A percentile compares a stretch with the other conserved stretches of the same genome.
These are phyloP conservation scores for Eudemis profundana DNA, from an alignment of 2,888 invertebrate genomes.

Conservation along the genomic window DNA sequence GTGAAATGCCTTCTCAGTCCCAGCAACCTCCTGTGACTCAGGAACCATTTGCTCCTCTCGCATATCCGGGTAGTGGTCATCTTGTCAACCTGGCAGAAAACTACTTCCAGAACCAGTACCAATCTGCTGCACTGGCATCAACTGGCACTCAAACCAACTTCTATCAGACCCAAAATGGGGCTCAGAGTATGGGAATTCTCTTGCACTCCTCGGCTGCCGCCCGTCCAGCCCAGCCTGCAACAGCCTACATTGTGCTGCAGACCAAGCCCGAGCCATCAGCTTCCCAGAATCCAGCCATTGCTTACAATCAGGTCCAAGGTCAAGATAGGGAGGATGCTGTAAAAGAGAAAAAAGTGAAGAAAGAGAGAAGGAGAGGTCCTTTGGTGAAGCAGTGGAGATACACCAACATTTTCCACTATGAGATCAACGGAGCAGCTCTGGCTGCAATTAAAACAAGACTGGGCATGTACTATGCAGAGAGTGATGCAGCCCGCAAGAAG, in stretches of 20 bases:
- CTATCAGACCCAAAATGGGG: constrained; percentile 75
- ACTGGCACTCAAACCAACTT: constrained; percentile 72
- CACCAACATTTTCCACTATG: constrained; percentile 84
- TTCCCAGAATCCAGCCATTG: constrained; percentile 63
- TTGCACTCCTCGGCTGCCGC: constrained; percentile 69
- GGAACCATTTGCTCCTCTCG: constrained; percentile 68
- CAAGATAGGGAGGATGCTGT: constrained; percentile 56
- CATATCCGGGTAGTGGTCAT: constrained; percentile 80
- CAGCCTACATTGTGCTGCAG: constrained; percentile 77
- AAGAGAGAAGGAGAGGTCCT: constrained; percentile 76
- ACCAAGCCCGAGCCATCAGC: constrained; percentile 70
- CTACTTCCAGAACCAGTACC: constrained; percentile 81
- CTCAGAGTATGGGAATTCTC: constrained; percentile 77
- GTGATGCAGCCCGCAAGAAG: constrained; percentile 80
- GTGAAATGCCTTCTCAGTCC: constrained; percentile 56
- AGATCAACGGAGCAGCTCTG: constrained; percentile 81
- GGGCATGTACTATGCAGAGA: constrained; percentile 82
- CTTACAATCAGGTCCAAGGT: constrained; percentile 55
- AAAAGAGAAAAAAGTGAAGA: constrained; percentile 69
- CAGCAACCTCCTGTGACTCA: constrained; percentile 60
- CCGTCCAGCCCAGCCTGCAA: constrained; percentile 70
- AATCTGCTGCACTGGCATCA: constrained; percentile 67
- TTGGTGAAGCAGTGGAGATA: constrained; percentile 85
- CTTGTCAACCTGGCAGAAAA: constrained; percentile 81
- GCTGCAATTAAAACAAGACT: constrained; percentile 83